Evolutionary conservation across 2,888 invertebrate genomes (phyloP).

Genomic region (Clistopyga incitator): DNA sequence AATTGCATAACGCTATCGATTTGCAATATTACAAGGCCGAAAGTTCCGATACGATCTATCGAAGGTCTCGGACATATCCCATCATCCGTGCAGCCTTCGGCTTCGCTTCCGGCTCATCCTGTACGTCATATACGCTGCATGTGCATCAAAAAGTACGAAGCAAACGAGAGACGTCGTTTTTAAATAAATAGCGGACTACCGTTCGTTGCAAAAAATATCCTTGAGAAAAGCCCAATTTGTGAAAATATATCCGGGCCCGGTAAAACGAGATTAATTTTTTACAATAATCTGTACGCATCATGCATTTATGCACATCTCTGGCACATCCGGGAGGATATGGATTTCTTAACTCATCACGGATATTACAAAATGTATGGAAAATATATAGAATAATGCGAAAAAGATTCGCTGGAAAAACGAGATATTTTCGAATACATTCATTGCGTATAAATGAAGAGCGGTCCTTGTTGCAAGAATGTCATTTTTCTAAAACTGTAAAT

Average conservation of each 20-base stretch:
- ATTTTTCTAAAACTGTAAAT: too few species aligned
- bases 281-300: too few species aligned
- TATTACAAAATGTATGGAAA: too few species aligned
- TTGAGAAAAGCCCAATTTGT: background rate
- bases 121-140: background rate
- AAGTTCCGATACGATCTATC: conserved; percentile 31
- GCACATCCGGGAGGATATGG: too few species aligned
- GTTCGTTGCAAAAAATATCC: background rate
- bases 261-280: too few species aligned
- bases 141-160: background rate
- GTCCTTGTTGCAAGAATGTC: too few species aligned
- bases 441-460: too few species aligned
- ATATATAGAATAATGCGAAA: too few species aligned
- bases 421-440: too few species aligned
- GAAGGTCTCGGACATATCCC: conserved; percentile 51
- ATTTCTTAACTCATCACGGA: too few species aligned
- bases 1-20: conserved; percentile 38
- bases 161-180: background rate
- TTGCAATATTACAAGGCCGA: conserved; percentile 35
- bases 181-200: background rate
- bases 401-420: too few species aligned
- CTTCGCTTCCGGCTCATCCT: conserved; percentile 1
- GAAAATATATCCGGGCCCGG: background rate
- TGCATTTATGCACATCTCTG: too few species aligned
- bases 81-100: conserved; percentile 29